These are phyloP conservation scores for honey bee (Apis mellifera) DNA, from an alignment of 1,140 invertebrate species.

Conservation along the genomic window Amel_HAv3.1 CM009943.2:9571001-9571500, in stretches of 20 bases:
- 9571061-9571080: background rate
- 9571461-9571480: slow-evolving; percentile 42
- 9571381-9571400: slow-evolving; percentile 48
- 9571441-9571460: slow-evolving; percentile 63
- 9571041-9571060: no score
- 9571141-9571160: background rate
- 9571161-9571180: background rate
- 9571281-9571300: slow-evolving; percentile 52
- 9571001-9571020: no score
- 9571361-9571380: slow-evolving; percentile 18
- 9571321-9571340: slow-evolving; percentile 50
- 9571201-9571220: no score
- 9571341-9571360: no score
- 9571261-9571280: slow-evolving; percentile 37
- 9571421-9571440: slow-evolving; percentile 52
- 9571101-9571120: no score
- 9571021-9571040: no score
- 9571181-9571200: background rate
- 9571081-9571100: background rate
- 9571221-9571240: slow-evolving; percentile 31
- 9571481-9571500: slow-evolving; percentile 31
- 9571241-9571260: slow-evolving; percentile 10
- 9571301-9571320: slow-evolving; percentile 53
- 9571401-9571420: slow-evolving; percentile 53
- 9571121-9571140: background rate